These are phyloP conservation scores for Daphoenositta chrysoptera DNA, from an alignment of 2,113 vertebrate genomes.

Conservation along the genomic window DNA sequence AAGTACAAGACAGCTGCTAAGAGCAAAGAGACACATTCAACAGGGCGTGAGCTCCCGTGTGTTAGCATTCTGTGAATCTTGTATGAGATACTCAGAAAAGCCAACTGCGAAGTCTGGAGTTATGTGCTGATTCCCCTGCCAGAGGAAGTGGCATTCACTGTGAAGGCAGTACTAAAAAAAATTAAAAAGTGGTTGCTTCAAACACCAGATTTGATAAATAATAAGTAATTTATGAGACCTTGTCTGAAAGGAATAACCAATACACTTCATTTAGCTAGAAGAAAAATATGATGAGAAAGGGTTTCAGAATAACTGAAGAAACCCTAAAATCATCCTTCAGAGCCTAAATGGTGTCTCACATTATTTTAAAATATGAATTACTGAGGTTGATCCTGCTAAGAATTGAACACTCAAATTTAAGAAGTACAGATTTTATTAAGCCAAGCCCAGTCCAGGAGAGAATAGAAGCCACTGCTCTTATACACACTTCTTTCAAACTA, in stretches of 20 bases:
- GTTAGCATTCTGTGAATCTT: not conserved
- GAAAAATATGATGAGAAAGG: not conserved
- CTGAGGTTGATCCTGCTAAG: not conserved
- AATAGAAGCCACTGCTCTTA: not conserved
- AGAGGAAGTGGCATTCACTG: not conserved
- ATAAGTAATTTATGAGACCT: not conserved
- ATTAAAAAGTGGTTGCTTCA: not conserved
- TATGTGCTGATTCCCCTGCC: not conserved
- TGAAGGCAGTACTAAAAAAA: not conserved
- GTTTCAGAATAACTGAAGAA: not conserved
- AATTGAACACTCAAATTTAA: not conserved
- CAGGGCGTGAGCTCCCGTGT: accelerated
- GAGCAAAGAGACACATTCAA: not conserved
- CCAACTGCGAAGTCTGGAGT: not conserved
- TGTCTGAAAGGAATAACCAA: not conserved
- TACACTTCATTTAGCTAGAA: not conserved
- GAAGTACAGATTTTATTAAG: not conserved
- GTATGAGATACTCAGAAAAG: not conserved
- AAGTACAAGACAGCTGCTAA: not conserved
- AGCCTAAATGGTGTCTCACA: not conserved
- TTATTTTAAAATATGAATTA: not conserved
- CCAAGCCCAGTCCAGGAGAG: not conserved
- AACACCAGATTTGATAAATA: not conserved
- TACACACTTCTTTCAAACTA: not conserved
- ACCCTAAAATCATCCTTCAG: not conserved